Conservation (phyloP, 2,113 vertebrate species). For the Periophthalmus modestus region DNA sequence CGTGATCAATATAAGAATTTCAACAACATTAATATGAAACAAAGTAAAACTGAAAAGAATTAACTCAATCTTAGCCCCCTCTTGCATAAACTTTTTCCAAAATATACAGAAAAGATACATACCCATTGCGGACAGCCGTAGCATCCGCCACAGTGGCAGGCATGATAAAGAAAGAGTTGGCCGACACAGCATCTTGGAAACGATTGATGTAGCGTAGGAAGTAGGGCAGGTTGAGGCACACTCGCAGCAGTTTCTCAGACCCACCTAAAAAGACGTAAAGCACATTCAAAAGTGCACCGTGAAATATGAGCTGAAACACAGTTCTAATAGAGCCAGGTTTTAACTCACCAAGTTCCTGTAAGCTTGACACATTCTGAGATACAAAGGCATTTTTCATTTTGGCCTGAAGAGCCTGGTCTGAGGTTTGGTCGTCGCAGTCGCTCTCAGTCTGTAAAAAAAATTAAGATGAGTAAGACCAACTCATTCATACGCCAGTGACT, state of each 20-base stretch:
- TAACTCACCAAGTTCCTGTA: constrained; percentile 93
- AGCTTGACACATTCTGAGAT: constrained; percentile 96
- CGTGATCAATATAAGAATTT: too few species aligned
- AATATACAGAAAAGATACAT: constrained; percentile 28
- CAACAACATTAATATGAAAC: too few species aligned
- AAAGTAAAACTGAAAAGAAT: too few species aligned
- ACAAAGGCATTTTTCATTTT: constrained; percentile 97
- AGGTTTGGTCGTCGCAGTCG: constrained; percentile 87
- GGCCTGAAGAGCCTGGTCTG: constrained; percentile 87
- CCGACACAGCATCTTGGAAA: constrained; percentile 97
- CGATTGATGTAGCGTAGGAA: constrained; percentile 98
- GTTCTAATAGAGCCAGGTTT: background rate
- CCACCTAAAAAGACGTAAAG: constrained; percentile 79
- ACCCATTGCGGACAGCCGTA: constrained; percentile 98
- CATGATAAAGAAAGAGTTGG: constrained; percentile 99
- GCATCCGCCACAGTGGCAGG: constrained; percentile 96
- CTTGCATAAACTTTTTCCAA: too few species aligned
- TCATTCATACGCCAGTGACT: background rate
- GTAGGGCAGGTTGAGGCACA: constrained; percentile 97
- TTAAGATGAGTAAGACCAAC: too few species aligned
- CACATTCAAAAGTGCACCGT: background rate
- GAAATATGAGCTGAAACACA: background rate
- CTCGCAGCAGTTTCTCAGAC: constrained; percentile 93
- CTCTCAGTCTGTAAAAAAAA: constrained; percentile 81
- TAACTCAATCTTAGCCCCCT: too few species aligned